Evolutionary conservation across 2,797 vertebrate genomes (phyloP).

Genomic region (Neomorphus geoffroyi): DNA sequence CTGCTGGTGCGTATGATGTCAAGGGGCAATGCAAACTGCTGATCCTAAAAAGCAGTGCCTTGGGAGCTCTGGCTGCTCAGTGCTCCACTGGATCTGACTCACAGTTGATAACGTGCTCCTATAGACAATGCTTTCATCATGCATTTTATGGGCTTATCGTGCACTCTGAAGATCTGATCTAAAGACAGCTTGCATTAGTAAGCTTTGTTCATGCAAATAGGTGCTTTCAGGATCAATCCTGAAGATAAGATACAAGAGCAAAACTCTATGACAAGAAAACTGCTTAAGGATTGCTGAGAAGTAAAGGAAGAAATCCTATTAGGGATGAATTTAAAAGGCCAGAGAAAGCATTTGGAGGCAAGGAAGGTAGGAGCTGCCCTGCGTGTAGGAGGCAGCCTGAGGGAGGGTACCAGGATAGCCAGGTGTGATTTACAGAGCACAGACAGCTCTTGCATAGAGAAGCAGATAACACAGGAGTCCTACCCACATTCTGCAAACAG

Average conservation of each 20-base stretch:
- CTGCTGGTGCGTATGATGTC: background rate
- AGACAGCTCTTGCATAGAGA: rapidly evolving
- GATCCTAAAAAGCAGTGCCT: background rate
- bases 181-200: background rate
- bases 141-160: background rate
- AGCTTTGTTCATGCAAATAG: background rate
- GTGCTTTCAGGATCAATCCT: background rate
- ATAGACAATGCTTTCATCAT: background rate
- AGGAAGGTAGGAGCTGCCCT: background rate
- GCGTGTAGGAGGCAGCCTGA: background rate
- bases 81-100: background rate
- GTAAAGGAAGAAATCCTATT: background rate
- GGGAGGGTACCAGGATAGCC: background rate
- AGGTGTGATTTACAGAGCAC: background rate
- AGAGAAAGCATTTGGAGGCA: background rate
- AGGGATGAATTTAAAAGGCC: background rate
- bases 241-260: background rate
- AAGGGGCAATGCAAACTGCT: background rate
- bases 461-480: background rate
- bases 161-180: background rate
- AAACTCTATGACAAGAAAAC: background rate
- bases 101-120: background rate
- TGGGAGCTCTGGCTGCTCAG: background rate
- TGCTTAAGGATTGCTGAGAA: background rate
- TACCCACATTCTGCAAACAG: background rate